These are phyloP conservation scores for Hystrix cristata DNA, from an alignment of 2,113 vertebrate genomes.

Conservation along the genomic window DNA sequence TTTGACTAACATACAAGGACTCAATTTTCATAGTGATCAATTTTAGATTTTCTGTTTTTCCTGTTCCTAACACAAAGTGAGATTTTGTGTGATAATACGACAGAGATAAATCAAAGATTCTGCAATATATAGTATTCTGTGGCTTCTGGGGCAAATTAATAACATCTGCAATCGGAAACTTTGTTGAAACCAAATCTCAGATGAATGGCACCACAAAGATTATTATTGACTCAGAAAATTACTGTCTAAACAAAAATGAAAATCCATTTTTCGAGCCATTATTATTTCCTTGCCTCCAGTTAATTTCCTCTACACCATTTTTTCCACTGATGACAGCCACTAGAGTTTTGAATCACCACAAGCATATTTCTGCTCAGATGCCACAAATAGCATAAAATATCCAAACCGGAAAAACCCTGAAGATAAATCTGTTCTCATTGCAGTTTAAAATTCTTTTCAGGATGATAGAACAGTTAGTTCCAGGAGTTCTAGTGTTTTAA, in stretches of 20 bases:
- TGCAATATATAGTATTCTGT: slow-evolving; percentile 42
- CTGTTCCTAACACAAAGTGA: not conserved
- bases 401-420: not conserved
- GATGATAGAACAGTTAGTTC: not conserved
- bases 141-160: slow-evolving; percentile 71
- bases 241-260: slow-evolving; percentile 75
- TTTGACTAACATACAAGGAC: not conserved
- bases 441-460: not conserved
- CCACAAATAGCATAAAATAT: not conserved
- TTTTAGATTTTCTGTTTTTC: not conserved
- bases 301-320: slow-evolving; percentile 71
- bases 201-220: slow-evolving; percentile 20
- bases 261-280: slow-evolving; percentile 37
- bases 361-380: not conserved
- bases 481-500: not conserved
- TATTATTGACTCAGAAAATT: slow-evolving; percentile 73
- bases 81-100: slow-evolving; percentile 51
- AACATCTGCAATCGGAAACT: slow-evolving; percentile 69
- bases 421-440: slow-evolving; percentile 34
- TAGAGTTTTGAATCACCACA: slow-evolving; percentile 17
- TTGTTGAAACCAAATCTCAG: slow-evolving; percentile 71
- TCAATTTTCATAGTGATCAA: slow-evolving; percentile 20
- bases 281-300: slow-evolving; percentile 76
- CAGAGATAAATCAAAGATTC: slow-evolving; percentile 39
- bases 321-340: slow-evolving; percentile 58